Percentiles rank a stretch among this genome's conserved stretches.
phyloP scores from a whole-genome alignment of 2,888 invertebrate species.

The Limnephilus lunatus region DNA sequence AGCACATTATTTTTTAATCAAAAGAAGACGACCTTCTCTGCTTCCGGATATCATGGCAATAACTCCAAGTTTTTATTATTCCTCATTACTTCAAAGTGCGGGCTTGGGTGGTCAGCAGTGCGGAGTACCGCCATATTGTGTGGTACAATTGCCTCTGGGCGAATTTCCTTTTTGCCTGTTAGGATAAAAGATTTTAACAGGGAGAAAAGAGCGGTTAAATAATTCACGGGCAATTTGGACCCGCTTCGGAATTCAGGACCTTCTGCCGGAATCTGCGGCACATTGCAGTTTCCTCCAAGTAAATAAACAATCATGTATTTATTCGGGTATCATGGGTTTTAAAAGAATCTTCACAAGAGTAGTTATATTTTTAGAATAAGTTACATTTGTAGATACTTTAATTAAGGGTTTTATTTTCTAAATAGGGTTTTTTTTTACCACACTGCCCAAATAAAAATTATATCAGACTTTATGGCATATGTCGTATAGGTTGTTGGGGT shows the following conservation, averaged over 20 bases:
- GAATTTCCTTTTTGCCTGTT: background rate
- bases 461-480: background rate
- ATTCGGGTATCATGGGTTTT: background rate
- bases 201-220: conserved; percentile 33
- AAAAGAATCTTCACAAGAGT: background rate
- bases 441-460: background rate
- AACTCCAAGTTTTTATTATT: background rate
- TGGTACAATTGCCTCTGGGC: background rate
- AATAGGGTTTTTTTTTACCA: too few species aligned
- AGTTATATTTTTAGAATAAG: background rate
- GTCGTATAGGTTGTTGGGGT: too few species aligned
- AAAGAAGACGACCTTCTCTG: conserved; percentile 19
- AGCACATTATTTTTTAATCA: conserved; percentile 1
- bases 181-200: conserved; percentile 19
- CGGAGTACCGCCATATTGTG: background rate
- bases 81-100: conserved; percentile 8
- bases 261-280: background rate
- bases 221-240: conserved; percentile 21
- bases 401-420: background rate
- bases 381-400: background rate
- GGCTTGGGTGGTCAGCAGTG: background rate
- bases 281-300: background rate
- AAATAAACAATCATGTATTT: background rate
- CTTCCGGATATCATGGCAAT: background rate
- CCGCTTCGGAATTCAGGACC: conserved; percentile 7